Percentiles rank a stretch among this genome's conserved stretches.
Conservation (phyloP, 2,888 invertebrate genomes). For the Nasonia oneida region DNA sequence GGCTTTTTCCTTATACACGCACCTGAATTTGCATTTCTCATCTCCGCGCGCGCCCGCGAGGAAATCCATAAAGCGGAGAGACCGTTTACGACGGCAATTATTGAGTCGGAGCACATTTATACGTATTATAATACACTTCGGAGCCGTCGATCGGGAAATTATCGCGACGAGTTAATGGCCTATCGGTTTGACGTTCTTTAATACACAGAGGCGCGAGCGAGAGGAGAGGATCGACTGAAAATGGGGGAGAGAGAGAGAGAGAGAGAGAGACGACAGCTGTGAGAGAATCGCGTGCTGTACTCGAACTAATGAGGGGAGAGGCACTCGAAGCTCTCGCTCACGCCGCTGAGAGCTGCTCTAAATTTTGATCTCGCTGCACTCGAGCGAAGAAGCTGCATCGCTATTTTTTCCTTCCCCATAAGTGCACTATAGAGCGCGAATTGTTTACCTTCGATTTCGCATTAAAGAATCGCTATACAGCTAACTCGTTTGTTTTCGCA, state of each 20-base stretch:
- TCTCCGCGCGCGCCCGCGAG: conserved; percentile 32
- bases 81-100: conserved; percentile 32
- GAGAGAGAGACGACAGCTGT: not conserved
- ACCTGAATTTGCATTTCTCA: conserved; percentile 58
- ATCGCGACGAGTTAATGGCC: not conserved
- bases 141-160: not conserved
- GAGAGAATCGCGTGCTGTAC: not conserved
- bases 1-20: not conserved
- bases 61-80: conserved; percentile 50
- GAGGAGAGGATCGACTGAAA: not conserved
- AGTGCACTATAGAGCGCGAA: not conserved
- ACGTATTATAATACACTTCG: not conserved
- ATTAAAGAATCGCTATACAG: not conserved
- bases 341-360: conserved; percentile 24
- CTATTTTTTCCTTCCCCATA: not conserved
- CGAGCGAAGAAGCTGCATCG: not conserved
- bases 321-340: not conserved
- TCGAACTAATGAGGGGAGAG: conserved; percentile 6
- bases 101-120: not conserved
- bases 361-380: not conserved
- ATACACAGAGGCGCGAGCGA: not conserved
- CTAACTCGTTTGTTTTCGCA: conserved; percentile 9
- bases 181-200: not conserved
- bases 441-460: not conserved
- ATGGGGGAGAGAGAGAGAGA: not conserved